Evolutionary conservation across 2,888 invertebrate genomes (phyloP).

Genomic region (Noctua janthina): DNA sequence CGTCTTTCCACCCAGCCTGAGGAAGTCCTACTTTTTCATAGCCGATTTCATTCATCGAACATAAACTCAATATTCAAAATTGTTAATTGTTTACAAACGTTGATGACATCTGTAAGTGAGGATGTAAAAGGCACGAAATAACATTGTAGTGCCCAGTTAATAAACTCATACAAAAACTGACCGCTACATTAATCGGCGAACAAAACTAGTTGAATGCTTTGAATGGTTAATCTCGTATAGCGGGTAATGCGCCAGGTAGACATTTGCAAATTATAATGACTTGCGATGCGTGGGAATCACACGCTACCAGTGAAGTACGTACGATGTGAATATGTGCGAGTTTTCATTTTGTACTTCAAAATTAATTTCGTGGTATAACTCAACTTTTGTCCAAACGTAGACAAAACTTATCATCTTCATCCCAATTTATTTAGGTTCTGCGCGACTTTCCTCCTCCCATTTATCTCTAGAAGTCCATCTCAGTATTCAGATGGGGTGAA

Average conservation of each 20-base stretch:
- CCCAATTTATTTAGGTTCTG: too few relatives aligned
- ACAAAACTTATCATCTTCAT: too few relatives aligned
- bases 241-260: conserved; percentile 45
- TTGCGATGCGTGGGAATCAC: conserved; percentile 62
- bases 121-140: too few relatives aligned
- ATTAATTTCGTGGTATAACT: too few relatives aligned
- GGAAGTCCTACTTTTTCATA: too few relatives aligned
- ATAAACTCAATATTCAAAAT: neutral
- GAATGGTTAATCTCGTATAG: conserved; percentile 23
- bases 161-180: conserved; percentile 2
- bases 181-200: neutral
- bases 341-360: neutral
- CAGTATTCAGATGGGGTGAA: too few relatives aligned
- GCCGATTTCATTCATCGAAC: neutral
- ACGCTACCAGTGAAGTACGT: conserved; percentile 11
- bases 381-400: too few relatives aligned
- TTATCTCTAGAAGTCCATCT: too few relatives aligned
- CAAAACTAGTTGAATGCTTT: conserved; percentile 18
- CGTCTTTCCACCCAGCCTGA: neutral
- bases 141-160: neutral
- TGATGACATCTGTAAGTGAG: neutral
- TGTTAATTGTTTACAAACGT: neutral
- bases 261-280: conserved; percentile 55
- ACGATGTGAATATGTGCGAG: conserved; percentile 20
- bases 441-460: too few relatives aligned